phyloP scores from a whole-genome alignment of 2,797 vertebrate genomes.

The Spinibarbus caldwelli region DNA sequence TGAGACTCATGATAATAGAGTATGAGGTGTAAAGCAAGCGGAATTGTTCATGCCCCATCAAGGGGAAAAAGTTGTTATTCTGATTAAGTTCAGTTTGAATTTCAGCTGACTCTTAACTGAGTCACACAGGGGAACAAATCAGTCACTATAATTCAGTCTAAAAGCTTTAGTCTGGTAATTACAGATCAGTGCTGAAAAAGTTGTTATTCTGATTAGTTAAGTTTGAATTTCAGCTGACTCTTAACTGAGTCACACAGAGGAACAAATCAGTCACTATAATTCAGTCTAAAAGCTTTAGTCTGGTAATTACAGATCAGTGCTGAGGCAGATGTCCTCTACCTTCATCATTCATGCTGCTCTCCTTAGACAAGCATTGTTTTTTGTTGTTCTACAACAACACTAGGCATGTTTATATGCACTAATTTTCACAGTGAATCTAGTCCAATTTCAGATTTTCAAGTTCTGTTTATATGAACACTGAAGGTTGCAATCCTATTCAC shows the following conservation, averaged over 20 bases:
- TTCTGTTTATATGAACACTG: neutral
- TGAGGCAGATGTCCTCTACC: neutral
- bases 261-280: neutral
- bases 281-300: neutral
- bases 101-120: too few species aligned
- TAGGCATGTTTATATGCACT: neutral
- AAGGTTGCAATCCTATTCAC: neutral
- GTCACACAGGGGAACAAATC: too few species aligned
- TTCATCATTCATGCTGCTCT: neutral
- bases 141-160: too few species aligned
- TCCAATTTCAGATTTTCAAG: neutral
- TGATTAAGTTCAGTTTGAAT: too few species aligned
- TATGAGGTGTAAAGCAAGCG: neutral
- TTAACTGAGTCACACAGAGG: neutral
- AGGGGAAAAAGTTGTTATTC: too few species aligned
- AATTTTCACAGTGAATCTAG: neutral
- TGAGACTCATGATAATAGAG: neutral
- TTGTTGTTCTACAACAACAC: neutral
- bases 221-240: conserved; percentile 14
- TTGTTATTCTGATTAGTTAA: neutral
- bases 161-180: too few species aligned
- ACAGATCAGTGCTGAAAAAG: too few species aligned
- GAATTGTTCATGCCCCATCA: neutral
- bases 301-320: neutral
- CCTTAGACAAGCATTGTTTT: neutral